phyloP scores from a whole-genome alignment of 2,797 vertebrate genomes.

The Pangasius macronema region DNA sequence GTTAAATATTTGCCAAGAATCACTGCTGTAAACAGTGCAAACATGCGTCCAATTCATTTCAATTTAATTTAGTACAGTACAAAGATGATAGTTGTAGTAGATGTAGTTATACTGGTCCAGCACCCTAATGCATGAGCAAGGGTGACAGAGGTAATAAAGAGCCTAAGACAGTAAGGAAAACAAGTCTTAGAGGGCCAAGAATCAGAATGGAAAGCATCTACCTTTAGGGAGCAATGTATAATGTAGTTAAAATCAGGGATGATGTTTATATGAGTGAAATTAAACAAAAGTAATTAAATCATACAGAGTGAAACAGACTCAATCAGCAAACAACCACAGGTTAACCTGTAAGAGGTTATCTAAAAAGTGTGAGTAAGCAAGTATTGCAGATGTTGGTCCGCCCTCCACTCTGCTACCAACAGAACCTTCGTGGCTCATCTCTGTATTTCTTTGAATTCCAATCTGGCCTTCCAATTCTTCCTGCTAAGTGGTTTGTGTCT shows the following conservation, averaged over 20 bases:
- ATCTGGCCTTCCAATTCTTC: too few species aligned
- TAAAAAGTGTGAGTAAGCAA: not conserved
- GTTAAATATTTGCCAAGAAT: not conserved
- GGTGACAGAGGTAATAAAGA: not conserved
- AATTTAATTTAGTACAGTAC: not conserved
- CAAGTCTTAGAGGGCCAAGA: not conserved
- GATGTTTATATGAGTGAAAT: not conserved
- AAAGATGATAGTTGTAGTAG: not conserved
- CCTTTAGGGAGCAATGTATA: not conserved
- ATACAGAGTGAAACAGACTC: not conserved
- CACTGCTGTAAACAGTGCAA: not conserved
- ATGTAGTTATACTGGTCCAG: not conserved
- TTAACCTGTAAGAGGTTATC: not conserved
- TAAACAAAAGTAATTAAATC: not conserved
- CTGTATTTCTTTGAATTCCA: too few species aligned
- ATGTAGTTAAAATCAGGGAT: not conserved
- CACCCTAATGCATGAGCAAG: not conserved
- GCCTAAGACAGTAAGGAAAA: not conserved
- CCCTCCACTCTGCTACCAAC: too few species aligned
- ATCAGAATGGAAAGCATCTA: not conserved
- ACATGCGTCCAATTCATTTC: not conserved
- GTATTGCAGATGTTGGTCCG: not conserved
- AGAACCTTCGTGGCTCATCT: too few species aligned
- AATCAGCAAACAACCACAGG: not conserved
- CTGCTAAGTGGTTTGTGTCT: too few species aligned